phyloP scores from a whole-genome alignment of 2,797 vertebrate species.

The Notamacropus eugenii region DNA sequence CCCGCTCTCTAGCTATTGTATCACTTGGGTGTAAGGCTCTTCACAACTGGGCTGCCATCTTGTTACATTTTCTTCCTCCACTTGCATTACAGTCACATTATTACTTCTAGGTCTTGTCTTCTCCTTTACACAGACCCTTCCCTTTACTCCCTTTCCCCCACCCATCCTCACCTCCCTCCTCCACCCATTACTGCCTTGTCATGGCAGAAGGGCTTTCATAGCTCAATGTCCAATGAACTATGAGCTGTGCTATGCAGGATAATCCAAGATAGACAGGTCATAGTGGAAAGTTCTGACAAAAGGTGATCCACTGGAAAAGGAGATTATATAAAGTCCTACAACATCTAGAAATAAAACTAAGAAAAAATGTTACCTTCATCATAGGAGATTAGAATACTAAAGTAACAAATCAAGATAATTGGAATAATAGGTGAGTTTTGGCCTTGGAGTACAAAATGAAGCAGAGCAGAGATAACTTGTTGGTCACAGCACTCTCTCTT shows the following conservation, averaged over 20 bases:
- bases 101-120: neutral
- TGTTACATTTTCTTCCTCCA: neutral
- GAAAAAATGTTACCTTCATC: no score
- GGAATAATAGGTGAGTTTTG: no score
- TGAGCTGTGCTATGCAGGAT: neutral
- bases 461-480: no score
- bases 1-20: neutral
- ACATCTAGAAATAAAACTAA: neutral
- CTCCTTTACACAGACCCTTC: neutral
- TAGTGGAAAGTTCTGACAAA: neutral
- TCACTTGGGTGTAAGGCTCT: neutral
- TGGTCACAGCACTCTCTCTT: no score
- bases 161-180: neutral
- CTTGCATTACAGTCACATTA: neutral
- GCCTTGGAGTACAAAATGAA: no score
- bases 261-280: neutral
- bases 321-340: neutral
- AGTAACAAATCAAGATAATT: no score
- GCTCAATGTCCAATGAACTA: no score
- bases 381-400: no score
- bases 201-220: neutral
- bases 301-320: neutral
- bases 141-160: neutral
- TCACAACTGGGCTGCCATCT: neutral
- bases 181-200: neutral